Evolutionary conservation across 64 coral and sea anemone species (phyloP).

Genomic region (Montipora sp.): DNA sequence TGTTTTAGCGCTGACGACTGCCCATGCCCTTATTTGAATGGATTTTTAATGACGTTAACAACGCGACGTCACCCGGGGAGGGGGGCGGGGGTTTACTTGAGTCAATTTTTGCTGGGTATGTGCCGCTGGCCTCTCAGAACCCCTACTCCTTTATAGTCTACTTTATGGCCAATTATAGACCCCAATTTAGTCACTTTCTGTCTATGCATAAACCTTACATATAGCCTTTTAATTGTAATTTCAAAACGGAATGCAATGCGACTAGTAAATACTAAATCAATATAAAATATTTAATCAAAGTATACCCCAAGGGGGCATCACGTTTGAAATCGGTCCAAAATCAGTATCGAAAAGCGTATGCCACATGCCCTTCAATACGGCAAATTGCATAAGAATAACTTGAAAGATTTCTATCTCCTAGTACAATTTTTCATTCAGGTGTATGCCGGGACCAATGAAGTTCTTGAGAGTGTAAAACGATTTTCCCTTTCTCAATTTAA

Average conservation of each 20-base stretch:
- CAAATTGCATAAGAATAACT: background rate
- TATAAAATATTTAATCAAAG: too few species aligned
- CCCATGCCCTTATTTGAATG: background rate
- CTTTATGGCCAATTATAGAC: too few species aligned
- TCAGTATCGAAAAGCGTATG: background rate
- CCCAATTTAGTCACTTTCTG: too few species aligned
- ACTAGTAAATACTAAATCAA: too few species aligned
- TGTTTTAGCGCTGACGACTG: background rate
- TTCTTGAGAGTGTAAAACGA: background rate
- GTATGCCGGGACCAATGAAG: background rate
- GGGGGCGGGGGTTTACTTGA: too few species aligned
- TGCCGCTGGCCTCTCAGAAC: too few species aligned
- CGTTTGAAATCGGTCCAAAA: background rate
- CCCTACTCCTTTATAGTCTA: too few species aligned
- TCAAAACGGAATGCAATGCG: too few species aligned
- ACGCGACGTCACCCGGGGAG: slow-evolving; percentile 1
- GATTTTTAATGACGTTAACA: slow-evolving; percentile 24
- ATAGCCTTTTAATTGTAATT: too few species aligned
- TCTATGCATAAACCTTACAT: too few species aligned
- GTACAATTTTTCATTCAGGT: background rate
- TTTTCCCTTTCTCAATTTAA: slow-evolving; percentile 4
- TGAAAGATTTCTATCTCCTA: background rate
- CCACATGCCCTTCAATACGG: background rate
- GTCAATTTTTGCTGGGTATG: too few species aligned
- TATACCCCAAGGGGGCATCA: too few species aligned